Conservation (phyloP, 1,140 invertebrate species). For the Drosophila pseudoobscura region DNA sequence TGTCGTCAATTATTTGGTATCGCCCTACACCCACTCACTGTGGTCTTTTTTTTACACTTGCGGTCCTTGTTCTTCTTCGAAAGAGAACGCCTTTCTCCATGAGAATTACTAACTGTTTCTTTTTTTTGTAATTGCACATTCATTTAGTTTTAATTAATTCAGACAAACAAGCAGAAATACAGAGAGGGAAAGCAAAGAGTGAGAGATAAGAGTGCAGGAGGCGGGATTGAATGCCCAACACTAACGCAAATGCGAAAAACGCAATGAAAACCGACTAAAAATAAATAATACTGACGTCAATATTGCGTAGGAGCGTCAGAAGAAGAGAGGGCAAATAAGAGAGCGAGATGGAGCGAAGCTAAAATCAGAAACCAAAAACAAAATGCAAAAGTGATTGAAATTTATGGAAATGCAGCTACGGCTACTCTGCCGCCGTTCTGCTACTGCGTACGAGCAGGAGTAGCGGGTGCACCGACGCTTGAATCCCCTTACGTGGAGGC, state of each 20-base stretch:
- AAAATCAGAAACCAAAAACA: slow-evolving; percentile 42
- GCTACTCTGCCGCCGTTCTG: slow-evolving; percentile 10
- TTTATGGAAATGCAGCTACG: slow-evolving; percentile 71
- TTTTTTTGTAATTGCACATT: slow-evolving; percentile 58
- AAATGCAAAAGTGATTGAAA: slow-evolving; percentile 71
- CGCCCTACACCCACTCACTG: slow-evolving; percentile 1
- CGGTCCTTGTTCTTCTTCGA: slow-evolving; percentile 19
- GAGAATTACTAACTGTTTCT: slow-evolving; percentile 57
- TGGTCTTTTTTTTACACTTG: background rate
- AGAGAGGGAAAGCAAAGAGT: background rate
- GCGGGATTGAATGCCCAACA: slow-evolving; percentile 16
- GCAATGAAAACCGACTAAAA: slow-evolving; percentile 61
- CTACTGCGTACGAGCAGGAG: background rate
- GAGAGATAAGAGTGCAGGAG: background rate
- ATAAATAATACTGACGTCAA: slow-evolving; percentile 78
- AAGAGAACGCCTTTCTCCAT: slow-evolving; percentile 27
- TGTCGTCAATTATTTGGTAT: background rate
- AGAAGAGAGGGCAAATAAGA: background rate
- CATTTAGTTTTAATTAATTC: slow-evolving; percentile 78
- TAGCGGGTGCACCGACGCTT: background rate
- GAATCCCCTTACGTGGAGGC: too few species aligned
- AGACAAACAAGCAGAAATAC: slow-evolving; percentile 50
- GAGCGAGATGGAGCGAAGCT: background rate
- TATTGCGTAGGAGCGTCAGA: slow-evolving; percentile 81
- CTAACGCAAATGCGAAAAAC: slow-evolving; percentile 51